A percentile compares a stretch with the other conserved stretches of the same genome.
phyloP scores from a whole-genome alignment of 30 jellyfish, hydroid and myxozoan genomes.

The Clytia hemisphaerica region DNA sequence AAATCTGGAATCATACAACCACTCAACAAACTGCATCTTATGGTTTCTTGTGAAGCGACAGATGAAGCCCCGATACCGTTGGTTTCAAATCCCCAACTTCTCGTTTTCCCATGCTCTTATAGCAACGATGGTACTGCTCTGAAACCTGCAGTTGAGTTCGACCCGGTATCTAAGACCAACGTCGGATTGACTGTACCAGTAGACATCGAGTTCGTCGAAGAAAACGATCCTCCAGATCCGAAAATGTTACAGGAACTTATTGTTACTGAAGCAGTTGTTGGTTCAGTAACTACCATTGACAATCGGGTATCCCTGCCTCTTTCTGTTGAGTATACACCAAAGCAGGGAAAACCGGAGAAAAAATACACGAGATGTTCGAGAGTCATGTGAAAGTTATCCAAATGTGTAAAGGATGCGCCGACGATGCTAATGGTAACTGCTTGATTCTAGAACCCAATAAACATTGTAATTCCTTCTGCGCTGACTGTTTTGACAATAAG shows the following conservation, averaged over 20 bases:
- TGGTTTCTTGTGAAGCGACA: too few relatives aligned
- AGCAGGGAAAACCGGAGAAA: slow-evolving; percentile 41
- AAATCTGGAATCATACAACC: slow-evolving; percentile 36
- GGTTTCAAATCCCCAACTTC: too few relatives aligned
- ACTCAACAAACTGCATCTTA: slow-evolving; percentile 24
- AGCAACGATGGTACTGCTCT: too few relatives aligned
- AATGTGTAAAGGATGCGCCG: slow-evolving; percentile 27
- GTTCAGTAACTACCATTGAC: slow-evolving; percentile 36
- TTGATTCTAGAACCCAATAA: not conserved
- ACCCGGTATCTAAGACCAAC: slow-evolving; percentile 23
- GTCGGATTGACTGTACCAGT: slow-evolving; percentile 23
- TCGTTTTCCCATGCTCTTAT: too few relatives aligned
- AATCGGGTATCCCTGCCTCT: slow-evolving; percentile 26
- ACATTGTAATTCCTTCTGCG: slow-evolving; percentile 9
- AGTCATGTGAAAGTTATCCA: slow-evolving; percentile 31
- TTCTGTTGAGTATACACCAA: slow-evolving; percentile 32
- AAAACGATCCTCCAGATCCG: slow-evolving; percentile 34
- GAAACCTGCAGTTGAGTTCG: slow-evolving; percentile 45
- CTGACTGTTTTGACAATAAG: slow-evolving; percentile 9
- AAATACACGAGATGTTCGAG: slow-evolving; percentile 12
- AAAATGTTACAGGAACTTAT: slow-evolving; percentile 23
- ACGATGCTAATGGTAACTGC: slow-evolving; percentile 20
- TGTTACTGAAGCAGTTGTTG: slow-evolving; percentile 39
- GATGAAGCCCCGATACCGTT: too few relatives aligned
- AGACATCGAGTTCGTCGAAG: slow-evolving; percentile 27